phyloP scores from a whole-genome alignment of 1,140 invertebrate genomes.

The Glossosoma conforme region DNA sequence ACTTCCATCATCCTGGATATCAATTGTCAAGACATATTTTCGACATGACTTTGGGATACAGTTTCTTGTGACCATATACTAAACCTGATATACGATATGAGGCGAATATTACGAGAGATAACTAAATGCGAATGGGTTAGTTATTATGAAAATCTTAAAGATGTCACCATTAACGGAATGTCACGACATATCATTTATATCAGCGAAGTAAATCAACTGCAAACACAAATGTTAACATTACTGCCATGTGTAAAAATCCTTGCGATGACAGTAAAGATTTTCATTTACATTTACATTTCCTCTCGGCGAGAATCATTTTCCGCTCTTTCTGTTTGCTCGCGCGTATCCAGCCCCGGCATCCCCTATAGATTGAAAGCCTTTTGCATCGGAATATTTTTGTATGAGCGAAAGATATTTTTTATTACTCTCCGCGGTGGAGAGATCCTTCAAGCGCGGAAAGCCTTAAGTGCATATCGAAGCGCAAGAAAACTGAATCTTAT shows the following conservation, averaged over 20 bases:
- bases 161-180: too few species aligned
- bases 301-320: constrained; percentile 23
- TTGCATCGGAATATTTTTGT: constrained; percentile 27
- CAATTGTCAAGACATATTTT: too few species aligned
- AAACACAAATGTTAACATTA: too few species aligned
- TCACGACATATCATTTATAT: too few species aligned
- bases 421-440: constrained; percentile 6
- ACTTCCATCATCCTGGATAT: too few species aligned
- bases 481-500: constrained; percentile 10
- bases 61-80: too few species aligned
- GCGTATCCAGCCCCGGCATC: constrained; percentile 18
- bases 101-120: too few species aligned
- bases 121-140: too few species aligned
- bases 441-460: neutral
- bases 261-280: constrained; percentile 30
- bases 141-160: too few species aligned
- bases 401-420: constrained; percentile 18
- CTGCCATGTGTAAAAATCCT: too few species aligned
- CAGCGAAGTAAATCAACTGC: constrained; percentile 31
- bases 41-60: too few species aligned
- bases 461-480: neutral
- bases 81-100: too few species aligned
- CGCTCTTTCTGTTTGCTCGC: constrained; percentile 23
- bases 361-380: constrained; percentile 29
- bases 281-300: constrained; percentile 29